phyloP scores from a whole-genome alignment of 2,888 invertebrate species.

The Athrips mouffetella region DNA sequence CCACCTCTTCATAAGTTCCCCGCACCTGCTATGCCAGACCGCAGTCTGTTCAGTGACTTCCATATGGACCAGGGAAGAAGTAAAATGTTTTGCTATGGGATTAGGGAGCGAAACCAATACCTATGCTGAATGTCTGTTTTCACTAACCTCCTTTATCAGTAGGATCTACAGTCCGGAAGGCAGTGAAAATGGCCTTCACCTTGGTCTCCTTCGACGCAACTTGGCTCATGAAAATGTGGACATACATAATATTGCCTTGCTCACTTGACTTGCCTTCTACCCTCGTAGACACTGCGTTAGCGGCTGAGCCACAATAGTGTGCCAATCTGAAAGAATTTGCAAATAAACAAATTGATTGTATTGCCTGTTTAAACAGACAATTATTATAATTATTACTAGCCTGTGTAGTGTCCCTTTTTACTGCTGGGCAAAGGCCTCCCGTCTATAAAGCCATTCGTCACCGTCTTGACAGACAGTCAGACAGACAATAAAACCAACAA shows the following conservation, averaged over 20 bases:
- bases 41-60: too few species aligned
- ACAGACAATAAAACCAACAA: too few species aligned
- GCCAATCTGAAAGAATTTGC: constrained; percentile 75
- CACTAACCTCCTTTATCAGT: constrained; percentile 34
- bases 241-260: constrained; percentile 81
- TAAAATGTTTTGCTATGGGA: too few species aligned
- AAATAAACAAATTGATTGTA: neutral
- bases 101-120: too few species aligned
- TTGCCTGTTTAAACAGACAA: neutral
- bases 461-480: too few species aligned
- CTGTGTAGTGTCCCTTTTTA: too few species aligned
- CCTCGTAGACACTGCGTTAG: constrained; percentile 84
- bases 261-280: constrained; percentile 27
- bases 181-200: constrained; percentile 86
- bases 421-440: too few species aligned
- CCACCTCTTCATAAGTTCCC: too few species aligned
- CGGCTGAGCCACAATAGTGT: constrained; percentile 91
- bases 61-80: too few species aligned
- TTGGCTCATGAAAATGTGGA: constrained; percentile 84
- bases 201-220: constrained; percentile 65
- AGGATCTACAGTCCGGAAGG: constrained; percentile 74
- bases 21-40: too few species aligned
- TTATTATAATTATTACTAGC: too few species aligned
- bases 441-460: too few species aligned
- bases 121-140: neutral